phyloP scores from a whole-genome alignment of 2,797 vertebrate species.

The Syngnathus acus region DNA sequence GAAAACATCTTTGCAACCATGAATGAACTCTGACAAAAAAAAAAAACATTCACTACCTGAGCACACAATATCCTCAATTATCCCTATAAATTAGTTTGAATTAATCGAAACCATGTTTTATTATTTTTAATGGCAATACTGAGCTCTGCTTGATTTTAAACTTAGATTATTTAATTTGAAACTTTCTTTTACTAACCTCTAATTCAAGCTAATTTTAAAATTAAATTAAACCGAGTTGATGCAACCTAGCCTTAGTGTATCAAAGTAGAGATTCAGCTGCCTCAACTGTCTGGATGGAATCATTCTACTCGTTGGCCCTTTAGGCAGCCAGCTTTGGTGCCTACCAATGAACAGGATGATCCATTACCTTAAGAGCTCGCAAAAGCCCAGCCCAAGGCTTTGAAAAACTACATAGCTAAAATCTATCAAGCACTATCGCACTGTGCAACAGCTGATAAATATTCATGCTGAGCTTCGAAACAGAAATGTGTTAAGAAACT shows the following conservation, averaged over 20 bases:
- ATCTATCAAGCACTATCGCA: constrained; percentile 52
- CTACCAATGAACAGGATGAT: constrained; percentile 26
- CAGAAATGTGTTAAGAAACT: constrained; percentile 68
- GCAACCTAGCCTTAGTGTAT: not conserved
- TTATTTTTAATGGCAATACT: too few relatives aligned
- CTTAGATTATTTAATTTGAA: too few relatives aligned
- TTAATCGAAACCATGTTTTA: too few relatives aligned
- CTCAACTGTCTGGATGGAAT: constrained; percentile 38
- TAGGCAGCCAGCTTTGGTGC: constrained; percentile 37
- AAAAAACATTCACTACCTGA: too few relatives aligned
- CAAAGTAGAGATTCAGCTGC: constrained; percentile 28
- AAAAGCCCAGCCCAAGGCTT: constrained; percentile 32
- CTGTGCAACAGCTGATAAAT: constrained; percentile 62
- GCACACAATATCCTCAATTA: too few relatives aligned
- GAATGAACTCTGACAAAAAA: too few relatives aligned
- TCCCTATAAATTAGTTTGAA: too few relatives aligned
- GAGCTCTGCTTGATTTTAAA: too few relatives aligned
- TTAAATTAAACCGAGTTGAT: too few relatives aligned
- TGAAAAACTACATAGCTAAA: constrained; percentile 18
- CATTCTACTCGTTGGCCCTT: constrained; percentile 29
- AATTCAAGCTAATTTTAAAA: too few relatives aligned
- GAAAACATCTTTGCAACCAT: too few relatives aligned
- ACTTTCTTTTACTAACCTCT: too few relatives aligned
- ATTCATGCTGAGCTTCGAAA: constrained; percentile 65
- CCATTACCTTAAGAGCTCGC: constrained; percentile 42